Base-by-base conservation (phyloP, 2,113 vertebrate genomes). In the Atractosteus spatula region DNA sequence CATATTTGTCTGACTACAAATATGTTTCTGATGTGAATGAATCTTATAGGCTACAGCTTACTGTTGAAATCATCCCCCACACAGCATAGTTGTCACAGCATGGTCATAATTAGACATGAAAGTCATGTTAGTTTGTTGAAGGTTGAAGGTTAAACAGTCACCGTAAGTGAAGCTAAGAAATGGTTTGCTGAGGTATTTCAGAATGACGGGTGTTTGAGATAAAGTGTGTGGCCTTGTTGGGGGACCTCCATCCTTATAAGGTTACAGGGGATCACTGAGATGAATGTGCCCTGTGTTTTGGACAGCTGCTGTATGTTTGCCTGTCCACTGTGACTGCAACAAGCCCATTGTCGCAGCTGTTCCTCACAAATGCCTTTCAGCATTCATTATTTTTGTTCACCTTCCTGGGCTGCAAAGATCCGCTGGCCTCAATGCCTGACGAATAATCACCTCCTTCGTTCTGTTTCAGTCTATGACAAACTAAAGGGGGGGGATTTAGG, bases 341-440 rank as follows among this genome's bases (percentile, higher is more conserved):
- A 51, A 51, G 47, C 47, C 47, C 71, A 74, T 74, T 74, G 72
- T 74, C 68, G 57, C 72, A 74, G 72, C 72, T 74, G 72, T 69
- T 62, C 55, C 66, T 51, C 42, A 56, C 72, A 68, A 68, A 74
- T 74, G 55, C 66, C 72, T 68, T 74, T 56, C 13, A 16, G 44
- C 57, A 68, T 68, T 74, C 66, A 54, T 17, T 12, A 55, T 47
- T 41, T 67, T 76, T 76, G 45, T 45, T 14, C 55, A 41, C 17
- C 43, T 42, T 57, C 63, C 41, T 63, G 59, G 62, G 51, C 16
- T 51, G 47, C 10, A 51, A 10, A 10, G 10, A 5, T 51, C 47
- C 47, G 0, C 47, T 41, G 51, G 69, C 44, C 64, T 29, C 41
- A 55, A 51, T 10, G 55, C 57, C 55, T 41, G 54, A 62, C 42